These are phyloP conservation scores for Bombus balteatus DNA, from an alignment of 1,140 invertebrate genomes.

Conservation along the genomic window DNA sequence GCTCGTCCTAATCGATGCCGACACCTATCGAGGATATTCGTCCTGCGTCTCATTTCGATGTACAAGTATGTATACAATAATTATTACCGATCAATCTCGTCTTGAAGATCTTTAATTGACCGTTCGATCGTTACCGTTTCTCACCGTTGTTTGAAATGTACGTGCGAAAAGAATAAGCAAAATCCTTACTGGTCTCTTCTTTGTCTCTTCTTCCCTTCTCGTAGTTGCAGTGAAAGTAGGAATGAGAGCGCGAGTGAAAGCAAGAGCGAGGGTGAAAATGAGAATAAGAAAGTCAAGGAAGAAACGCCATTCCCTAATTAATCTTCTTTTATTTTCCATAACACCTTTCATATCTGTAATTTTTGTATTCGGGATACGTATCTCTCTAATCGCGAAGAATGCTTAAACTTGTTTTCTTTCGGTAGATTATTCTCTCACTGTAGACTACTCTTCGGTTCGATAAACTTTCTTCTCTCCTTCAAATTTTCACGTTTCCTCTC, in stretches of 20 bases:
- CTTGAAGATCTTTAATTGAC: neutral
- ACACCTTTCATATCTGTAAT: neutral
- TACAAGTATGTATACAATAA: conserved; percentile 55
- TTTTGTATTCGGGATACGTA: neutral
- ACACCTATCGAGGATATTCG: conserved; percentile 33
- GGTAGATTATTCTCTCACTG: neutral
- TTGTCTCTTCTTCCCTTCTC: neutral
- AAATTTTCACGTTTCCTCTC: neutral
- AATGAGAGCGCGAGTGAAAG: neutral
- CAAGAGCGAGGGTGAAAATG: neutral
- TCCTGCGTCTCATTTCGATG: conserved; percentile 45
- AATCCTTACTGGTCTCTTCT: neutral
- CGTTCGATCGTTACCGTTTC: neutral
- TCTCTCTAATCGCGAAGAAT: neutral
- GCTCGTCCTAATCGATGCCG: conserved; percentile 17
- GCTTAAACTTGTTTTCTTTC: neutral
- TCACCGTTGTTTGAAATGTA: neutral
- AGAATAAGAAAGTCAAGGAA: neutral
- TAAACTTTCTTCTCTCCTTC: neutral
- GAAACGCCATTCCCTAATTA: neutral
- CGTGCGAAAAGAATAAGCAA: neutral
- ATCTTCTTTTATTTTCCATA: neutral
- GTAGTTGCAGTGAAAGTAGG: neutral
- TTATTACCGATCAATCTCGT: conserved; percentile 30
- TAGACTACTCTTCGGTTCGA: neutral